Evolutionary conservation across 2,113 vertebrate species (phyloP), one percentile per base, ranked within the genome.

Genomic region (Speoplatyrhinus poulsoni): DNA sequence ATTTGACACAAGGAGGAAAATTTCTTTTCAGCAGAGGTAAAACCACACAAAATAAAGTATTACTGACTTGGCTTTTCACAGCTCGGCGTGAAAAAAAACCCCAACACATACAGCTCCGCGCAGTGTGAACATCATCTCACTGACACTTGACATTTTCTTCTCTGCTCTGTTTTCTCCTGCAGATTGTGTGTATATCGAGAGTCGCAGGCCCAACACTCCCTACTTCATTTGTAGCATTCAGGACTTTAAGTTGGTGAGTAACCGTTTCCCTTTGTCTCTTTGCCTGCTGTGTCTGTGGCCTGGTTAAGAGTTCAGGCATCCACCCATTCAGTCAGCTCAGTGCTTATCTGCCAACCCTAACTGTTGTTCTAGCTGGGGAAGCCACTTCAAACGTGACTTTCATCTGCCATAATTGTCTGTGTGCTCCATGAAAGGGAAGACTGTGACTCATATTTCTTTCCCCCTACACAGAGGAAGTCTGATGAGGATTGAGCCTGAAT

Each of bases 211-310:
- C 86, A 99, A 99, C 87, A 99, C 96, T 36, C 98, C 98, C 32
- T 99, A 99, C 90, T 99, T 99, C 95, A 99, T 99, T 93, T 99
- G 98, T 95, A 99, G 98, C 94, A 99, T 99, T 92, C 98, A 99
- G 93, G 98, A 99, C 93, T 99, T 99, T 94, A 99, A 99, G 91
- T 92, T 99, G 96, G 98, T 99, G 94, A 99, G 98, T 94, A 88
- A 69, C 77, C 54, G 75, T 74, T 75, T 66, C 63, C 26, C 41
- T 33, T 63, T 77, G 67, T 64, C 50, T 10, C 66, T 76, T 57
- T 71, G 64, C 12, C 8, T 62, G n/a, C 63, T 12, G 41, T 54
- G 53, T 69, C 69, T 68, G 72, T 32, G 19, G 56, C 4, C 56
- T 68, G 65, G 57, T 32, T 71, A 56, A 55, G 46, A 55, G 36